Percentiles rank a stretch among this genome's conserved stretches.
phyloP scores from a whole-genome alignment of 2,797 vertebrate species.

The Alcedo quadribrachys region DNA sequence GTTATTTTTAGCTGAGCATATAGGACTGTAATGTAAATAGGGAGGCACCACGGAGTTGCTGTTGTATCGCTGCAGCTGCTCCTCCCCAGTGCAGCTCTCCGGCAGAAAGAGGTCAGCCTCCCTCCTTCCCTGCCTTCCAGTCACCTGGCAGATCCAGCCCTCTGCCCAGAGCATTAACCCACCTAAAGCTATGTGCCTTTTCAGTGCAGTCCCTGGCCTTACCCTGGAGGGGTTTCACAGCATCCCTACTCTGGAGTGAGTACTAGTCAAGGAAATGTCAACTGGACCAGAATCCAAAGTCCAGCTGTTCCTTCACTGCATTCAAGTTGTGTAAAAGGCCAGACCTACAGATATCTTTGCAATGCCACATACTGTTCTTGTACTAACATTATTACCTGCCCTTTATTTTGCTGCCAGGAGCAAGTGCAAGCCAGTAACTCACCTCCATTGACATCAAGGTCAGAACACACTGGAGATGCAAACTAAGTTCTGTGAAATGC shows the following conservation, averaged over 20 bases:
- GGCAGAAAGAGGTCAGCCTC: neutral
- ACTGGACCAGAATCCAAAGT: neutral
- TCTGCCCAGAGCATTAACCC: neutral
- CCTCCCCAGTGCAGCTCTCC: neutral
- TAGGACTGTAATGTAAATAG: neutral
- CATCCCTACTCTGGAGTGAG: neutral
- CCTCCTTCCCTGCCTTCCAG: neutral
- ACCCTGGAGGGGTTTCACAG: neutral
- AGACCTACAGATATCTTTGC: neutral
- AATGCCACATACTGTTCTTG: neutral
- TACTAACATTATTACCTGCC: neutral
- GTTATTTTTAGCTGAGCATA: conserved; percentile 37
- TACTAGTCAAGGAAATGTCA: neutral
- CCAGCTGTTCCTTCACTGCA: neutral
- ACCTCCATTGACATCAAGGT: neutral
- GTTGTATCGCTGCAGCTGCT: neutral
- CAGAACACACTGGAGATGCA: neutral
- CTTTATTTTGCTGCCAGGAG: neutral
- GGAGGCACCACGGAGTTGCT: neutral
- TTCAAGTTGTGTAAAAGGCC: neutral
- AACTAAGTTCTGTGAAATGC: neutral
- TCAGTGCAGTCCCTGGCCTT: neutral
- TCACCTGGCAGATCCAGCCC: neutral
- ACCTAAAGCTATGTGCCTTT: neutral
- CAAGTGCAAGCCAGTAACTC: neutral